Evolutionary conservation across 2,888 invertebrate genomes (phyloP).

Genomic region (Cantharis nigra): DNA sequence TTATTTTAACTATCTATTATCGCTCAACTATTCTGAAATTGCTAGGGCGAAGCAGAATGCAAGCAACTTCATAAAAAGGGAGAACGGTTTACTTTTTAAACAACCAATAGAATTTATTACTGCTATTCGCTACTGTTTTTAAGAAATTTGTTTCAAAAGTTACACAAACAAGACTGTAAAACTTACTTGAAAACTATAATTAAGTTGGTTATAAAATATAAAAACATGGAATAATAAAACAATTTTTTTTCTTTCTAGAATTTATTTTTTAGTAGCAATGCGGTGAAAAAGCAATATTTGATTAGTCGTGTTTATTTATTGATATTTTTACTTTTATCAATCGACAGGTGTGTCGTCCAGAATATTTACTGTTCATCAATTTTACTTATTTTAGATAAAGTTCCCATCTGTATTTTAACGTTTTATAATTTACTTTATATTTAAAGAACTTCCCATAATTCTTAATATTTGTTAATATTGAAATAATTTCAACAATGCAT

Average conservation of each 20-base stretch:
- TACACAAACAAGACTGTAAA: neutral
- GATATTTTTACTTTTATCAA: neutral
- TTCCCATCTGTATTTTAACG: no score
- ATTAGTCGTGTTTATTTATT: neutral
- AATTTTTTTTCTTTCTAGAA: neutral
- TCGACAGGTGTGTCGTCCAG: neutral
- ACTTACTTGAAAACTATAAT: neutral
- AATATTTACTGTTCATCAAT: neutral
- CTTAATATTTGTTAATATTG: no score
- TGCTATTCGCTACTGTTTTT: neutral
- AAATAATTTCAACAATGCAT: no score
- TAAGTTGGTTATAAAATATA: neutral
- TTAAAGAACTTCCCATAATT: no score
- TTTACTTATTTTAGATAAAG: neutral
- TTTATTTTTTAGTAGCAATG: neutral
- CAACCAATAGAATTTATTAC: neutral
- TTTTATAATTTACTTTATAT: no score
- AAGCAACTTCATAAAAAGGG: neutral
- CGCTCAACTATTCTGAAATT: neutral
- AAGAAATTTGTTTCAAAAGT: neutral
- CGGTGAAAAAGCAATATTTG: neutral
- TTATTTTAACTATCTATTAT: neutral
- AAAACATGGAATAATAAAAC: neutral
- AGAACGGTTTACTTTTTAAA: neutral
- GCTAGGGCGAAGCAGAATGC: neutral